Conservation (phyloP, 2,888 invertebrate species). For the Drosophila vallismaia region DNA sequence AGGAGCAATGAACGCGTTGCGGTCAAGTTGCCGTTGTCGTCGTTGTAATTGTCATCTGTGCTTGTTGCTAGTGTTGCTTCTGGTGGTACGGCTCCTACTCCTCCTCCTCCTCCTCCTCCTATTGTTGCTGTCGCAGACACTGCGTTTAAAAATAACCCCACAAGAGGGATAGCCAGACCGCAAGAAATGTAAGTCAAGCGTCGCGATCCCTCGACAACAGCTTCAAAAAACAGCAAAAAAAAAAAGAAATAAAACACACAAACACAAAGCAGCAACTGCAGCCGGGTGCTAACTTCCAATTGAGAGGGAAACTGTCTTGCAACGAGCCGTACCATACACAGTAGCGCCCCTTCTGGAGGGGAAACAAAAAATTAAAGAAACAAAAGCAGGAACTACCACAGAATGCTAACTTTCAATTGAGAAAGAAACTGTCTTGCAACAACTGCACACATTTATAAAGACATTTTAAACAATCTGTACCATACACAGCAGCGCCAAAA, state of each 20-base stretch:
- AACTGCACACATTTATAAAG: neutral
- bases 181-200: slow-evolving; percentile 77
- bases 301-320: too few relatives aligned
- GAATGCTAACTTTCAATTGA: neutral
- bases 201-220: slow-evolving; percentile 37
- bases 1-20: slow-evolving; percentile 74
- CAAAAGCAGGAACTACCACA: too few relatives aligned
- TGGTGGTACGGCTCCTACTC: slow-evolving; percentile 15
- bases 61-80: slow-evolving; percentile 15
- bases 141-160: slow-evolving; percentile 68
- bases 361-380: too few relatives aligned
- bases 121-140: slow-evolving; percentile 63
- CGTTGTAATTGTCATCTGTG: slow-evolving; percentile 43
- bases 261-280: too few relatives aligned
- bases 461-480: neutral
- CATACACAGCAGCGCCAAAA: too few relatives aligned
- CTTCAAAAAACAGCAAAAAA: slow-evolving; percentile 1
- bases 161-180: slow-evolving; percentile 31
- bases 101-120: slow-evolving; percentile 19
- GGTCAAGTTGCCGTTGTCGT: slow-evolving; percentile 69
- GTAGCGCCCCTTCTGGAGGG: too few relatives aligned
- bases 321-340: too few relatives aligned
- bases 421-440: neutral
- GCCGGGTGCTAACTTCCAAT: too few relatives aligned
- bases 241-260: too few relatives aligned